Evolutionary conservation across 64 coral and sea anemone genomes (phyloP), one percentile per base, ranked within the genome.

Genomic region (Pocillopora damicornis): DNA sequence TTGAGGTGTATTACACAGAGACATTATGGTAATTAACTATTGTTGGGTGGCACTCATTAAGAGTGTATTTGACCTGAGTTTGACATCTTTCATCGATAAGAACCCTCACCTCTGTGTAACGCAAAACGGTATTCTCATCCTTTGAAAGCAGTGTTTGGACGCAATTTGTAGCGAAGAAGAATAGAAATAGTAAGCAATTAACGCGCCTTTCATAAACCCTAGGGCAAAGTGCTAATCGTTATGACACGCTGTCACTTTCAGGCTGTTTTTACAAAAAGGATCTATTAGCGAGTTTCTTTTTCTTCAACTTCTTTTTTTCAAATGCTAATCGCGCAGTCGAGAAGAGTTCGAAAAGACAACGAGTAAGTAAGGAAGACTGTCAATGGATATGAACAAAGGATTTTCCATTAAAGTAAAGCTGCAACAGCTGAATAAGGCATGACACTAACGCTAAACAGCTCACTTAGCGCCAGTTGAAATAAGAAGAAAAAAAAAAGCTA

Each of bases 361-460:
- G 77, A 58, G 81, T 73, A 56, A 85, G 81, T 18, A 12, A 66
- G 61, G 23, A 45, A 63, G 5, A 68, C 60, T 90, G 71, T 84
- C 74, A 84, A 90, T 90, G 80, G 80, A 76, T 11, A 26, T 35
- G 60, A 51, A 90, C 80, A 90, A 85, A 61, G 58, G 60, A 76
- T 90, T 84, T 61, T 83, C 72, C 61, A 74, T 61, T 64, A 76
- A 83, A 74, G 61, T 35, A 90, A 75, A 75, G 35, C 11, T 42
- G 30, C 59, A 58, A 90, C 89, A 90, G 89, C 89, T 90, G 89
- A 90, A 90, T 74, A 35, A 34, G 30, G 42, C 35, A 76, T 89
- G 63, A 26, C 60, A 56, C 61, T 10, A 56, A 51, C 73, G 71
- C 25, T 59, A 80, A 79, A 89, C 57, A 20, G 88, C 75, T 42